Percentiles rank a stretch among this genome's conserved stretches.
Evolutionary conservation across 2,888 invertebrate genomes (phyloP).

Genomic region (Xestia c-nigrum): DNA sequence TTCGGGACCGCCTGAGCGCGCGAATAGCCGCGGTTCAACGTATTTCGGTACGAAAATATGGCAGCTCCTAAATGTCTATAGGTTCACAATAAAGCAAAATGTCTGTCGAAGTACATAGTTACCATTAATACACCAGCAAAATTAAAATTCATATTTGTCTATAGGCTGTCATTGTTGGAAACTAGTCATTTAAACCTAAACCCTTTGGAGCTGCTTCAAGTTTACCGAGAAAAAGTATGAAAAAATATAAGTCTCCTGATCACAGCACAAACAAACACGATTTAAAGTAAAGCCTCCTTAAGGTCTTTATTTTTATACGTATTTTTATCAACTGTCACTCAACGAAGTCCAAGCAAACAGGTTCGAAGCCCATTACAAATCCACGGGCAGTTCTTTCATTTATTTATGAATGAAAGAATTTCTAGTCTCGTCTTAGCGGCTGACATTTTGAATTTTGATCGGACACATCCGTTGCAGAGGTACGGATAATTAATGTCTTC

Average conservation of each 20-base stretch:
- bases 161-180: too few relatives aligned
- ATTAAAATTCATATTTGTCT: too few relatives aligned
- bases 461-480: slow-evolving; percentile 25
- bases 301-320: slow-evolving; percentile 26
- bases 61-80: too few relatives aligned
- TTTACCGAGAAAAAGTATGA: neutral
- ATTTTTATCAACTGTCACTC: slow-evolving; percentile 35
- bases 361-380: slow-evolving; percentile 40
- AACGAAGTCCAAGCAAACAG: slow-evolving; percentile 14
- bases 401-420: slow-evolving; percentile 41
- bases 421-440: slow-evolving; percentile 32
- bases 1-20: too few relatives aligned
- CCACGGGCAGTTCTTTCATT: slow-evolving; percentile 31
- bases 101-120: too few relatives aligned
- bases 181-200: too few relatives aligned
- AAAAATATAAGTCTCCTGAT: neutral
- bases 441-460: slow-evolving; percentile 42
- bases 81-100: too few relatives aligned
- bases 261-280: neutral
- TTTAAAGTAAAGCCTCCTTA: slow-evolving; percentile 5
- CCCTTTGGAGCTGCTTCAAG: too few relatives aligned
- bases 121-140: too few relatives aligned
- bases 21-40: too few relatives aligned
- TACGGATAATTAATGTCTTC: slow-evolving; percentile 40
- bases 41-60: too few relatives aligned